Evolutionary conservation across 2,797 vertebrate genomes (phyloP).

Genomic region (Percopsis omiscomaycus): DNA sequence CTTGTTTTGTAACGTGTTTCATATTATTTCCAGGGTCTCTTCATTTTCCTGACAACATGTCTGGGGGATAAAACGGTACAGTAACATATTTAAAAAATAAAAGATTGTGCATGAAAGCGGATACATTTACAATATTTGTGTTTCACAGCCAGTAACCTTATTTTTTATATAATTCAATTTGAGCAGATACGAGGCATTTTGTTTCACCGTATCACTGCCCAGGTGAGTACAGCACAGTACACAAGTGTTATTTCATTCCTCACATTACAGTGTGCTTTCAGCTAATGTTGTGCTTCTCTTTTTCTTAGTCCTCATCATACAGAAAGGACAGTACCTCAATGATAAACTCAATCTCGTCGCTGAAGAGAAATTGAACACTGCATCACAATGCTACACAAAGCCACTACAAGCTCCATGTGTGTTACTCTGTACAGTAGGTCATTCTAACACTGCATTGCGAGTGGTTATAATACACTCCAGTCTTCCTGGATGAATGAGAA

Average conservation of each 20-base stretch:
- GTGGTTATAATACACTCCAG: too few relatives aligned
- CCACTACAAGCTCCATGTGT: not conserved
- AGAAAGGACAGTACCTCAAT: constrained; percentile 29
- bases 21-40: constrained; percentile 72
- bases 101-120: not conserved
- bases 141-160: not conserved
- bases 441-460: too few relatives aligned
- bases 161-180: constrained; percentile 10
- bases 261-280: not conserved
- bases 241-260: not conserved
- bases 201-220: constrained; percentile 22
- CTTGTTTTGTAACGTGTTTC: constrained; percentile 7
- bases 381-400: not conserved
- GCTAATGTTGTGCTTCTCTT: not conserved
- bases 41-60: constrained; percentile 75
- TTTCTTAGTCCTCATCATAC: constrained; percentile 31
- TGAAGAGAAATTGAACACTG: constrained; percentile 28
- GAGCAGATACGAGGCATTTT: constrained; percentile 70
- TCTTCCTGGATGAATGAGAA: too few relatives aligned
- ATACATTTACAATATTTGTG: not conserved
- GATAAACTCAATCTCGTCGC: constrained; percentile 15
- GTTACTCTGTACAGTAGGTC: too few relatives aligned
- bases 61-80: constrained; percentile 75
- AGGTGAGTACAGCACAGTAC: constrained; percentile 47
- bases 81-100: not conserved